A percentile compares a stretch with the other conserved stretches of the same genome.
Evolutionary conservation across 2,113 vertebrate species (phyloP).

Genomic region (Sphaerodactylus townsendi): DNA sequence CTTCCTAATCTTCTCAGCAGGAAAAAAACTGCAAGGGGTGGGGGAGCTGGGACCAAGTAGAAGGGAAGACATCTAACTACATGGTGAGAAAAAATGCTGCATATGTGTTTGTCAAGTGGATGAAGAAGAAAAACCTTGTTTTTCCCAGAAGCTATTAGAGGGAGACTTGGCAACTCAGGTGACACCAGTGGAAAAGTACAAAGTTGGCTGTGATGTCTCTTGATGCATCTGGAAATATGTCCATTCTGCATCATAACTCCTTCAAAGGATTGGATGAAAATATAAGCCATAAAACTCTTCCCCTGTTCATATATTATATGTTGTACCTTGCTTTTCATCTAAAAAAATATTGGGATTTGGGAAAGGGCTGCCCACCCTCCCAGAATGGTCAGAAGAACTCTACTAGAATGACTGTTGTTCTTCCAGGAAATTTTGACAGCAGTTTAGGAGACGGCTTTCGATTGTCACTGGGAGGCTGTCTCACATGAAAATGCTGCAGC

Average conservation of each 20-base stretch:
- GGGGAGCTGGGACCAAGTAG: constrained; percentile 30
- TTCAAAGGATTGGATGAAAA: neutral
- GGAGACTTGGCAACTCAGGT: constrained; percentile 32
- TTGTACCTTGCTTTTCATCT: neutral
- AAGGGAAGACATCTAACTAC: constrained; percentile 52
- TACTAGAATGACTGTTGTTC: too few relatives aligned
- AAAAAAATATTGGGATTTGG: neutral
- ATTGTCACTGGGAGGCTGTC: too few relatives aligned
- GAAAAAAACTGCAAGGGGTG: constrained; percentile 51
- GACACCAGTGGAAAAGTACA: constrained; percentile 23
- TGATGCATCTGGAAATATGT: constrained; percentile 46
- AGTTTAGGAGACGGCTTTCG: too few relatives aligned
- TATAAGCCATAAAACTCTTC: neutral
- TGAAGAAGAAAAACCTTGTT: constrained; percentile 55
- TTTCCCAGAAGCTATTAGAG: constrained; percentile 47
- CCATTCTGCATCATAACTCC: constrained; percentile 1
- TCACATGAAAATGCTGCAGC: too few relatives aligned
- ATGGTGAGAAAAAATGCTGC: constrained; percentile 23
- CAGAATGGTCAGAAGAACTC: too few relatives aligned
- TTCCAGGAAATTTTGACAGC: too few relatives aligned
- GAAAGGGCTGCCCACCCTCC: too few relatives aligned
- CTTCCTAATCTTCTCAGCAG: constrained; percentile 71
- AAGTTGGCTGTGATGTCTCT: constrained; percentile 30
- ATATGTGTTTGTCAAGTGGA: constrained; percentile 26
- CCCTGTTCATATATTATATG: neutral